phyloP scores from a whole-genome alignment of 2,888 invertebrate species.

The Mermis nigrescens region DNA sequence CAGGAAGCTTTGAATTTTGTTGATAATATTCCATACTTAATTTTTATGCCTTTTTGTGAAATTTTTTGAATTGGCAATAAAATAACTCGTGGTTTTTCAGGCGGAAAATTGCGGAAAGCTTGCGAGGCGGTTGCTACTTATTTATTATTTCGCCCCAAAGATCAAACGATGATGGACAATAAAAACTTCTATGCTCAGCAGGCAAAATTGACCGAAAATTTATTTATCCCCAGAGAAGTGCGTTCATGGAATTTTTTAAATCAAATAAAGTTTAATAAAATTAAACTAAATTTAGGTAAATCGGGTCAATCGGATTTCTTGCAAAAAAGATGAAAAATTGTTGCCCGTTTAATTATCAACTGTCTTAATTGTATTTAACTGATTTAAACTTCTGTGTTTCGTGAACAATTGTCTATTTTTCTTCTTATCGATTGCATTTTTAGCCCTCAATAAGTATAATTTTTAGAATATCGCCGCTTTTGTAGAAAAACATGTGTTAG shows the following conservation, averaged over 20 bases:
- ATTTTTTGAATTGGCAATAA: conserved; percentile 9
- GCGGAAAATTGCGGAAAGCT: conserved; percentile 42
- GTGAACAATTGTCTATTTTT: neutral
- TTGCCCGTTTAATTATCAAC: too few relatives aligned
- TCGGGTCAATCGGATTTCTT: too few relatives aligned
- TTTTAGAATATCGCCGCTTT: neutral
- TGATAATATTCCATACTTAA: neutral
- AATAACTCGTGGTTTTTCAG: too few relatives aligned
- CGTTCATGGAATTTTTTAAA: too few relatives aligned
- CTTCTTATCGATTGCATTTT: too few relatives aligned
- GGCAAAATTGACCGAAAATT: conserved; percentile 39
- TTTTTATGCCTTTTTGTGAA: neutral
- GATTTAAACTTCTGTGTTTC: neutral
- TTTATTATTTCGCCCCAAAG: conserved; percentile 46
- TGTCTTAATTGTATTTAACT: too few relatives aligned
- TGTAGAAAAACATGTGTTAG: neutral
- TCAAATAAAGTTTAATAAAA: too few relatives aligned
- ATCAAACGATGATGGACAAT: conserved; percentile 50
- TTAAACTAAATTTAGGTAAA: too few relatives aligned
- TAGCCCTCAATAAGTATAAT: too few relatives aligned
- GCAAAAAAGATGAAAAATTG: too few relatives aligned
- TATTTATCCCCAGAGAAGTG: conserved; percentile 41
- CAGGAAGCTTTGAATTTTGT: too few relatives aligned
- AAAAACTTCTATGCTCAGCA: conserved; percentile 44
- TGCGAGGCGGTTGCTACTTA: conserved; percentile 48